Evolutionary conservation across 2,888 invertebrate species (phyloP).

Genomic region (Synanthedon myopaeformis): DNA sequence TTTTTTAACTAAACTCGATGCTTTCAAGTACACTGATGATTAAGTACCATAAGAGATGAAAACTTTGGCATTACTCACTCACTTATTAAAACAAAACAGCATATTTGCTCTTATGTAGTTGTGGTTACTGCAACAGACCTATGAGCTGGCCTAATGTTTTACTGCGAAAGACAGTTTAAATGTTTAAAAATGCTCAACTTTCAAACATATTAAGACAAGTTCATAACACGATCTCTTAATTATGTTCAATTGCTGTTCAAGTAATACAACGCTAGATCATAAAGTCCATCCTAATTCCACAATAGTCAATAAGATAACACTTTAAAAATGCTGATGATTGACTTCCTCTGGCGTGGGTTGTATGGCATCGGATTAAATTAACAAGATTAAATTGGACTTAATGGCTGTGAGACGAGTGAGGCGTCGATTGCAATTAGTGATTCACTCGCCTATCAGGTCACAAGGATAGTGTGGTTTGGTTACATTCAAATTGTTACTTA

Average conservation of each 20-base stretch:
- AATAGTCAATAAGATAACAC: constrained; percentile 24
- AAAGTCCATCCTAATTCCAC: constrained; percentile 21
- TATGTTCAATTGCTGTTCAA: not conserved
- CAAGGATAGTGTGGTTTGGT: constrained; percentile 8
- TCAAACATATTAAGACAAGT: not conserved
- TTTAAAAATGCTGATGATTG: constrained; percentile 44
- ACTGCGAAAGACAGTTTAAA: too few relatives aligned
- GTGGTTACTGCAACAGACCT: too few relatives aligned
- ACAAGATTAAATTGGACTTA: constrained; percentile 67
- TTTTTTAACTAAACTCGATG: too few relatives aligned
- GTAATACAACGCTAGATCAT: not conserved
- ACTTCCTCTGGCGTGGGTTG: constrained; percentile 58
- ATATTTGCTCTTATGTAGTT: too few relatives aligned
- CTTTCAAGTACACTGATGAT: too few relatives aligned
- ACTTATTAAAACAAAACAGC: too few relatives aligned
- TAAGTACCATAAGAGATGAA: too few relatives aligned
- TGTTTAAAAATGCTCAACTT: too few relatives aligned
- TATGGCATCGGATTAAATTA: constrained; percentile 34
- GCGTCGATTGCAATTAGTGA: constrained; percentile 65
- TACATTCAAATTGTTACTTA: too few relatives aligned
- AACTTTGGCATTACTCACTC: too few relatives aligned
- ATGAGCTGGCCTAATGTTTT: too few relatives aligned
- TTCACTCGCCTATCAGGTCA: constrained; percentile 38
- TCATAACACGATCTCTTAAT: constrained; percentile 1
- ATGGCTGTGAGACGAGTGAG: constrained; percentile 59